These are phyloP conservation scores for Ellobium chinense DNA, from an alignment of 2,888 invertebrate genomes.

Conservation along the genomic window DNA sequence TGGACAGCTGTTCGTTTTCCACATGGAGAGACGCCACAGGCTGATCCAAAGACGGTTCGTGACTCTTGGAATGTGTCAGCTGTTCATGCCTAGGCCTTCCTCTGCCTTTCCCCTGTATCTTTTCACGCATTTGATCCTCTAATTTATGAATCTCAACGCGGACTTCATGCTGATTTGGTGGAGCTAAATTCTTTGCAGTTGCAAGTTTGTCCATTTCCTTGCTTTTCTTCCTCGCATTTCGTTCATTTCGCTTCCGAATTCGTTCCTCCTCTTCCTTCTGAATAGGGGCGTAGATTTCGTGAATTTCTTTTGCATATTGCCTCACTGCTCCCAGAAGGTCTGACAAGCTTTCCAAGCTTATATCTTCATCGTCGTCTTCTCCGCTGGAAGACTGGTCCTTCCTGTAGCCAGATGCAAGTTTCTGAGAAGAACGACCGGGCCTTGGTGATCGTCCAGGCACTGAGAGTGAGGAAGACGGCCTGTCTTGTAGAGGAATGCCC, in stretches of 20 bases:
- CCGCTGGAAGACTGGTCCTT: not conserved
- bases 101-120: not conserved
- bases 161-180: slow-evolving; percentile 33
- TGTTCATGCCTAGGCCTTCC: not conserved
- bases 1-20: slow-evolving; percentile 42
- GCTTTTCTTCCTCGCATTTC: slow-evolving; percentile 1
- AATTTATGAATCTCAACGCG: slow-evolving; percentile 32
- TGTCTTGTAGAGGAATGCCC: not conserved
- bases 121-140: not conserved
- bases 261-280: slow-evolving; percentile 36
- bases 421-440: not conserved
- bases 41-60: not conserved
- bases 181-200: not conserved
- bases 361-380: slow-evolving; percentile 46
- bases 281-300: slow-evolving; percentile 49
- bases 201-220: not conserved
- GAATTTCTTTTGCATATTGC: slow-evolving; percentile 50
- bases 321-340: slow-evolving; percentile 51
- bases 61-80: slow-evolving; percentile 1
- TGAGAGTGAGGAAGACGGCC: not conserved
- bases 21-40: slow-evolving; percentile 35
- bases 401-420: not conserved
- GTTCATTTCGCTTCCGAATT: slow-evolving; percentile 20
- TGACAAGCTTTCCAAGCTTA: slow-evolving; percentile 44
- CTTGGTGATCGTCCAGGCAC: not conserved